A percentile compares a stretch with the other conserved stretches of the same genome.
Conservation (phyloP, 2,797 vertebrate genomes). For the Acropternis orthonyx region DNA sequence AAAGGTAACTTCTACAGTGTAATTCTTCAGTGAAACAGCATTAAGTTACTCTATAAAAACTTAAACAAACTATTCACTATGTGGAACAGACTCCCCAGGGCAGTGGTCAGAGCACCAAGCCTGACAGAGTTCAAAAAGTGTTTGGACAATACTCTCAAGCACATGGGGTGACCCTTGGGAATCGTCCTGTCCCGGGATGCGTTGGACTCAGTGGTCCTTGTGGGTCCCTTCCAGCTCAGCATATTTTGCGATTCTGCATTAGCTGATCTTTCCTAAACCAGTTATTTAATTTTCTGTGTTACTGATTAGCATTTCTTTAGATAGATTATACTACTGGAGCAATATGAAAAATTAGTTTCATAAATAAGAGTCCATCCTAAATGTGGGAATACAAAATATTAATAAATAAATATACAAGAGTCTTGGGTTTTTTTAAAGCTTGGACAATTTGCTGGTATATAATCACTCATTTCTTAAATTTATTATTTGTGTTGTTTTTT, state of each 20-base stretch:
- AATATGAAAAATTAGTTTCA: background rate
- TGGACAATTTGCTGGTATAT: background rate
- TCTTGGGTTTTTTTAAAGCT: fast-evolving
- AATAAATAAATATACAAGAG: background rate
- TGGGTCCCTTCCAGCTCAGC: background rate
- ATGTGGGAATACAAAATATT: background rate
- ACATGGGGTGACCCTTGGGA: background rate
- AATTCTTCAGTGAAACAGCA: background rate
- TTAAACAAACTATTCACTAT: background rate
- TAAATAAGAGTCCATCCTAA: background rate
- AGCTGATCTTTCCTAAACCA: background rate
- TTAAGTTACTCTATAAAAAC: background rate
- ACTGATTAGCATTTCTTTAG: background rate
- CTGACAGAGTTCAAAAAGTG: background rate
- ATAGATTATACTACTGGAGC: background rate
- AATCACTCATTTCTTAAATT: background rate
- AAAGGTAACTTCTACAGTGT: background rate
- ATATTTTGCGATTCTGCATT: background rate
- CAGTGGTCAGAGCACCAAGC: background rate
- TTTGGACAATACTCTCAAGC: background rate
- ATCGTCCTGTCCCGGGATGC: background rate
- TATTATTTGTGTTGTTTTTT: background rate
- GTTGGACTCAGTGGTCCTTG: background rate
- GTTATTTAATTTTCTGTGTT: background rate
- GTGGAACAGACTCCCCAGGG: background rate